These are phyloP conservation scores for Labeo catla DNA, from an alignment of 2,113 vertebrate species.

Conservation along the genomic window DNA sequence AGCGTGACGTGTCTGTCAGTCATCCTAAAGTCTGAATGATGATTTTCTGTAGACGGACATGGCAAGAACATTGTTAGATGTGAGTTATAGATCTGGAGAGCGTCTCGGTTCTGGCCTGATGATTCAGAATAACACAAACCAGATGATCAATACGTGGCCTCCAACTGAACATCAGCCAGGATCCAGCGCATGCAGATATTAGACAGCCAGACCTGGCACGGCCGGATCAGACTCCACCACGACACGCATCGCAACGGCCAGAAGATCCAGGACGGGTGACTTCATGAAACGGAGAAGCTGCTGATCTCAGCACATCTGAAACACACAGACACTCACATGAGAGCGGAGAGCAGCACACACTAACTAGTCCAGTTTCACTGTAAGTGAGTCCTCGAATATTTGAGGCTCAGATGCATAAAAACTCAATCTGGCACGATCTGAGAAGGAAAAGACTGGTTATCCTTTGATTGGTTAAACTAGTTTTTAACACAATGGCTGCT, in stretches of 20 bases:
- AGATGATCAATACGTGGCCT: neutral
- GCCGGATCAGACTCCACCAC: neutral
- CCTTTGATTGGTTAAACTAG: neutral
- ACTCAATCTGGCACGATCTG: no score
- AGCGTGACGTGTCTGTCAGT: neutral
- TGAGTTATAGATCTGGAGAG: neutral
- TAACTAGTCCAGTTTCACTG: no score
- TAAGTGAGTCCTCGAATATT: no score
- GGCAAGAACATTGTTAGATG: neutral
- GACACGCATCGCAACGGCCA: no score
- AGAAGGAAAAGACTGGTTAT: neutral
- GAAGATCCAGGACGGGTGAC: no score
- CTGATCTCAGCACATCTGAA: neutral
- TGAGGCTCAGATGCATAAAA: neutral
- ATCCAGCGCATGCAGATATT: neutral
- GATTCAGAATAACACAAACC: neutral
- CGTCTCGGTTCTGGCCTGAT: neutral
- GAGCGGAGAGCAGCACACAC: no score
- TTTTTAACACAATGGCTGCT: neutral
- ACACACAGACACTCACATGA: neutral
- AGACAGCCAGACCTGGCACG: neutral
- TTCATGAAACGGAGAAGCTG: no score
- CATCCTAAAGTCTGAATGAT: neutral
- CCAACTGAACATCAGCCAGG: neutral
- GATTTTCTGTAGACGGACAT: neutral